phyloP scores from a whole-genome alignment of 2,797 vertebrate species.

The Emys orbicularis region DNA sequence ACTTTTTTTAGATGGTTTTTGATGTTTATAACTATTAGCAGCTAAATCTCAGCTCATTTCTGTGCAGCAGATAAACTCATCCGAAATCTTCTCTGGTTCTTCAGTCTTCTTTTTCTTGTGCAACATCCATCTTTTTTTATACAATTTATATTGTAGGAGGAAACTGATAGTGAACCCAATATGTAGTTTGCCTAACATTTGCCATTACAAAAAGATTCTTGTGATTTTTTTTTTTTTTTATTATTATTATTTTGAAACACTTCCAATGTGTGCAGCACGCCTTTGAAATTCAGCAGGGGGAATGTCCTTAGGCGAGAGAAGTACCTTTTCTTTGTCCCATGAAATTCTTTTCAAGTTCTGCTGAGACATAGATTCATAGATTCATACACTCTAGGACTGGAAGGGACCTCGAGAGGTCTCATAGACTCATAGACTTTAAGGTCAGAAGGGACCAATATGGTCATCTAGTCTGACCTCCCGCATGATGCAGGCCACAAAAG shows the following conservation, averaged over 20 bases:
- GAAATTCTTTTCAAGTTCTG: neutral
- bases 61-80: neutral
- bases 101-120: neutral
- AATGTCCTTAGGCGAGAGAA: neutral
- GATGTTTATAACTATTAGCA: too few species aligned
- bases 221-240: neutral
- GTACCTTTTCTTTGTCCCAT: neutral
- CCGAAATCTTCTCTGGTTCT: fast-evolving
- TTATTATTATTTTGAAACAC: neutral
- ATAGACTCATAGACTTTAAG: too few species aligned
- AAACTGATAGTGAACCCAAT: neutral
- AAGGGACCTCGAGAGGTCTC: too few species aligned
- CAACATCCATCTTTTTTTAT: neutral
- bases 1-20: neutral
- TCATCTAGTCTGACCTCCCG: too few species aligned
- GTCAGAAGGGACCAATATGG: too few species aligned
- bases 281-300: neutral
- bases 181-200: neutral
- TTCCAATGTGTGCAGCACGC: neutral
- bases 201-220: neutral
- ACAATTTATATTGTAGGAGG: neutral
- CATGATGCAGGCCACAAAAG: too few species aligned
- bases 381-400: too few species aligned
- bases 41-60: too few species aligned
- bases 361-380: neutral